Conservation (phyloP, 2,797 vertebrate species). For the Sarcophilus harrisii region DNA sequence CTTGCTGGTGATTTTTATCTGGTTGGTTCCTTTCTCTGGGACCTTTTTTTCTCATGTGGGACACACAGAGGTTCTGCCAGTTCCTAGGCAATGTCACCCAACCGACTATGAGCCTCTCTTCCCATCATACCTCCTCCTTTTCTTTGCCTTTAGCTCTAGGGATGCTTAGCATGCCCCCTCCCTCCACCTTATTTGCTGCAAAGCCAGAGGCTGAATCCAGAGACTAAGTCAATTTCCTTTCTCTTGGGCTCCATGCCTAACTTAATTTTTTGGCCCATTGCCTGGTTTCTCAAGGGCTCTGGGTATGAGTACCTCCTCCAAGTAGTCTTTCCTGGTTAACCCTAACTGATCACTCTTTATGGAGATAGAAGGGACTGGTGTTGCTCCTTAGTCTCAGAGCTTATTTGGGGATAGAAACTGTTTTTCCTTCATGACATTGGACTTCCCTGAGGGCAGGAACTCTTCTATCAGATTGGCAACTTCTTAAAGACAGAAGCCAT, state of each 20-base stretch:
- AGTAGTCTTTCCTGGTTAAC: neutral
- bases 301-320: neutral
- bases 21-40: neutral
- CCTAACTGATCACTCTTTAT: neutral
- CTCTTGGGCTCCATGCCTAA: neutral
- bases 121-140: no score
- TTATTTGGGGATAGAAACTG: neutral
- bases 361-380: neutral
- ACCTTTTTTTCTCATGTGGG: neutral
- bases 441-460: neutral
- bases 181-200: neutral
- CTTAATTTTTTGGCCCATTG: neutral
- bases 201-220: neutral
- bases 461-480: neutral
- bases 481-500: neutral
- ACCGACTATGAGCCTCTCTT: slow-evolving; percentile 29
- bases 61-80: neutral
- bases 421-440: neutral
- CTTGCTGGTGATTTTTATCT: neutral
- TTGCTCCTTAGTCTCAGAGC: neutral
- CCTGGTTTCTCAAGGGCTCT: neutral
- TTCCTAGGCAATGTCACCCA: neutral
- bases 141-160: neutral
- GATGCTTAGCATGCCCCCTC: neutral
- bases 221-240: neutral